These are phyloP conservation scores for Calosoma granatense DNA, from an alignment of 1,140 invertebrate species.

Conservation along the genomic window DNA sequence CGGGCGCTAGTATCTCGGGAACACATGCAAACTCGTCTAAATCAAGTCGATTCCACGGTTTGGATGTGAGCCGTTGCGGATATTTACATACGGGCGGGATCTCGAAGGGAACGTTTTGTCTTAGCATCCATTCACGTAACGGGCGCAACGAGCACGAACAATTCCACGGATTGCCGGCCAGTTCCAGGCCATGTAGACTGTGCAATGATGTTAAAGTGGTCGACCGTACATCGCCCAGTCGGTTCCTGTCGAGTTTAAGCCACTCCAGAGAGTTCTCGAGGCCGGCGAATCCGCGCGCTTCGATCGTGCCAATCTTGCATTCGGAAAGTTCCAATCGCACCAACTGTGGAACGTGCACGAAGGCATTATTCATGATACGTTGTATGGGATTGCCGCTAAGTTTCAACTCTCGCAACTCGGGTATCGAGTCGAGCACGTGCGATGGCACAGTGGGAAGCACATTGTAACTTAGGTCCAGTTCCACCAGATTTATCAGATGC, in stretches of 20 bases:
- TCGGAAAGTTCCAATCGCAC: conserved; percentile 61
- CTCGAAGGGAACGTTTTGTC: conserved; percentile 60
- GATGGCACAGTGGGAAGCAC: conserved; percentile 54
- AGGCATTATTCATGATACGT: conserved; percentile 56
- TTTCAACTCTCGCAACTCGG: conserved; percentile 63
- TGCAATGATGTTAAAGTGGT: conserved; percentile 52
- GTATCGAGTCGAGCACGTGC: conserved; percentile 54
- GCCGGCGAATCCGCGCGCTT: conserved; percentile 59
- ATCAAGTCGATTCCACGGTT: conserved; percentile 62
- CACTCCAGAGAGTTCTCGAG: conserved; percentile 58
- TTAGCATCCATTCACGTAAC: conserved; percentile 64
- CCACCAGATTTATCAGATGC: conserved; percentile 61
- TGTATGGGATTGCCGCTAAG: conserved; percentile 63
- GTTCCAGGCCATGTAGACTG: conserved; percentile 60
- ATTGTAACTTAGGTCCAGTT: conserved; percentile 69
- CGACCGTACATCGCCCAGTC: conserved; percentile 50
- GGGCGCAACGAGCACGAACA: conserved; percentile 67
- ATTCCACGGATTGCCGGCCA: conserved; percentile 71
- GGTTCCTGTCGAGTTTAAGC: conserved; percentile 66
- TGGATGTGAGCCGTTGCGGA: conserved; percentile 48
- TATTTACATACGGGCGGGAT: conserved; percentile 54
- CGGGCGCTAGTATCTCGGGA: conserved; percentile 49
- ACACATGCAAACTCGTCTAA: conserved; percentile 71
- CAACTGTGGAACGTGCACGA: conserved; percentile 53
- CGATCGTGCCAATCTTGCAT: conserved; percentile 54